Evolutionary conservation across 1,140 invertebrate genomes (phyloP).

Genomic region (Campodea augens): DNA sequence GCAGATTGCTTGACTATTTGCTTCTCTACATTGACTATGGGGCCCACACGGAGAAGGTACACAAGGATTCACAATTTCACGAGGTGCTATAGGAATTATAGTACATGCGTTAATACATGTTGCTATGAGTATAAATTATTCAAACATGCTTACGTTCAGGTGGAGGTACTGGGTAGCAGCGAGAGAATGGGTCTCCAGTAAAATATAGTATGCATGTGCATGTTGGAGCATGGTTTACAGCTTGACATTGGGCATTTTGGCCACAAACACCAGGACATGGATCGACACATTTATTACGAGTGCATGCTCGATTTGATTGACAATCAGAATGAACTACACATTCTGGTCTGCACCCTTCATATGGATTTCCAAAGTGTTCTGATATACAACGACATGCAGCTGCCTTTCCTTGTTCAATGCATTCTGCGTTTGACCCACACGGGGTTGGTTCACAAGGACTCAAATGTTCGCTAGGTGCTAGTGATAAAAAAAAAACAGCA

Average conservation of each 20-base stretch:
- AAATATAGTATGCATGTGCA: constrained; percentile 44
- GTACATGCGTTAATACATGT: no score
- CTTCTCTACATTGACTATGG: constrained; percentile 39
- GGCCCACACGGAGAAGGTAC: constrained; percentile 38
- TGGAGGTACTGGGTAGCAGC: constrained; percentile 27
- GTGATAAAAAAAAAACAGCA: constrained; percentile 9
- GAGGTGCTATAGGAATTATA: no score
- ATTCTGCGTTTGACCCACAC: constrained; percentile 55
- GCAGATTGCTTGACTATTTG: constrained; percentile 34
- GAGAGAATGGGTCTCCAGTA: constrained; percentile 47
- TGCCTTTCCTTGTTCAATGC: constrained; percentile 37
- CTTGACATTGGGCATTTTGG: constrained; percentile 47
- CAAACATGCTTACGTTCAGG: no score
- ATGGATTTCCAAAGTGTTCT: constrained; percentile 48
- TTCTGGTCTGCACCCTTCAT: constrained; percentile 49
- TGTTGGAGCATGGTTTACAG: constrained; percentile 49
- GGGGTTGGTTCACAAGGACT: constrained; percentile 47
- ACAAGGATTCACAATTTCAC: no score
- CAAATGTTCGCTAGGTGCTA: constrained; percentile 25
- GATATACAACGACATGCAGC: constrained; percentile 47
- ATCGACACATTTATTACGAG: constrained; percentile 54
- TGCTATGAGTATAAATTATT: no score
- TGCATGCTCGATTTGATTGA: constrained; percentile 40
- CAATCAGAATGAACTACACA: constrained; percentile 53
- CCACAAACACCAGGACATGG: constrained; percentile 57